A percentile compares a stretch with the other conserved stretches of the same genome.
phyloP scores from a whole-genome alignment of 1,140 invertebrate genomes.

The Drosophila paulistorum region DNA sequence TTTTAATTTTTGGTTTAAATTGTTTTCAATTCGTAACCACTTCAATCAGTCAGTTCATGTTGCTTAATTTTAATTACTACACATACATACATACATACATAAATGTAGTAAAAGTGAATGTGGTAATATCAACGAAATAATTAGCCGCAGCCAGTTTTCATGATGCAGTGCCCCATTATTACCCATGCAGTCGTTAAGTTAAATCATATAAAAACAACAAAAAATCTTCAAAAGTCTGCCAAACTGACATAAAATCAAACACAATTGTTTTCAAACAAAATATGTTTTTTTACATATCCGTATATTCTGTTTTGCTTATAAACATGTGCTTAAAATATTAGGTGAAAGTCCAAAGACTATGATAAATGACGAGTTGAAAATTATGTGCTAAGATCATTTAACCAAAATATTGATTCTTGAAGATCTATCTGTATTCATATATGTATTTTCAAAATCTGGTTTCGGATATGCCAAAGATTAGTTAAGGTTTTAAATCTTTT shows the following conservation, averaged over 20 bases:
- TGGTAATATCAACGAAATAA: constrained; percentile 22
- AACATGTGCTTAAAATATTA: no score
- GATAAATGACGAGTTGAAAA: no score
- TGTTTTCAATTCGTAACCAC: constrained; percentile 15
- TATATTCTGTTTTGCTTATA: no score
- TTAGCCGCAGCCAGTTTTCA: constrained; percentile 9
- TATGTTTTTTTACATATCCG: no score
- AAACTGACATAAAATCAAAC: neutral
- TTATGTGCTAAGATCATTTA: no score
- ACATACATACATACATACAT: no score
- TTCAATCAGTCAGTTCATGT: constrained; percentile 4
- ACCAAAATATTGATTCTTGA: no score
- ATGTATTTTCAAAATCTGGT: no score
- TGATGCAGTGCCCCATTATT: constrained; percentile 14
- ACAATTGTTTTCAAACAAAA: neutral
- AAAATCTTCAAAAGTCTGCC: constrained; percentile 2
- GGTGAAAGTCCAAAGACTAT: no score
- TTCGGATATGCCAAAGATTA: no score
- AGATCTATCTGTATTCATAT: no score
- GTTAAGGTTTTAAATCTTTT: no score
- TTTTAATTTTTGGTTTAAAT: neutral
- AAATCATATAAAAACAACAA: neutral
- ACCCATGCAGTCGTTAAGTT: constrained; percentile 2
- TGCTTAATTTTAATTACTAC: constrained; percentile 16
- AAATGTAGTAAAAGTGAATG: constrained; percentile 14